These are phyloP conservation scores for Phrixothrix hirtus DNA, from an alignment of 2,888 invertebrate genomes.

Conservation along the genomic window DNA sequence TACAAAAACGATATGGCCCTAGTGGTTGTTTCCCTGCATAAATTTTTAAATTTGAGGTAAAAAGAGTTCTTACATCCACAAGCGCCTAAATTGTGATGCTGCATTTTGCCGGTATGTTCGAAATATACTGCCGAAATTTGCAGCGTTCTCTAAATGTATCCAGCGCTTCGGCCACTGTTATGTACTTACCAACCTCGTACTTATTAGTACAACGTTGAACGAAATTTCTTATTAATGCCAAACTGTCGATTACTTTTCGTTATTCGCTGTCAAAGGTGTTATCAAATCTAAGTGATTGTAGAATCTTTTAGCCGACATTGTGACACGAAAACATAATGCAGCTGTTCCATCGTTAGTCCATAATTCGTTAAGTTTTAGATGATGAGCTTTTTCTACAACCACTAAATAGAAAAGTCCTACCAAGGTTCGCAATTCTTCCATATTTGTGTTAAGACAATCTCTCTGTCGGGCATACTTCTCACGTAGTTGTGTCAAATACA, in stretches of 20 bases:
- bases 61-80: slow-evolving; percentile 10
- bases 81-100: slow-evolving; percentile 10
- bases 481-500: neutral
- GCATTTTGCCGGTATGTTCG: slow-evolving; percentile 31
- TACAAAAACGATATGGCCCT: slow-evolving; percentile 3
- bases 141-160: slow-evolving; percentile 10
- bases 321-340: slow-evolving; percentile 8
- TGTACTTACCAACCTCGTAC: slow-evolving; percentile 9
- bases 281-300: slow-evolving; percentile 1
- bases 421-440: slow-evolving; percentile 1
- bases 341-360: slow-evolving; percentile 7
- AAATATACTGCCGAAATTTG: slow-evolving; percentile 4
- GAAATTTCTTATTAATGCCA: slow-evolving; percentile 5
- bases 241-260: slow-evolving; percentile 8
- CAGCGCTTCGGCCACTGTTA: slow-evolving; percentile 10
- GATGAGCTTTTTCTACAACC: too few relatives aligned
- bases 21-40: slow-evolving; percentile 9
- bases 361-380: too few relatives aligned
- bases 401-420: slow-evolving; percentile 1
- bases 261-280: neutral
- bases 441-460: slow-evolving; percentile 10
- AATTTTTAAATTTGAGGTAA: slow-evolving; percentile 7
- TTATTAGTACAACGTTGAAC: slow-evolving; percentile 4
- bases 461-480: slow-evolving; percentile 7
- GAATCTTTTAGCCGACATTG: slow-evolving; percentile 4